Conservation (phyloP, 2,888 invertebrate species). For the Reticulitermes lucifugus region DNA sequence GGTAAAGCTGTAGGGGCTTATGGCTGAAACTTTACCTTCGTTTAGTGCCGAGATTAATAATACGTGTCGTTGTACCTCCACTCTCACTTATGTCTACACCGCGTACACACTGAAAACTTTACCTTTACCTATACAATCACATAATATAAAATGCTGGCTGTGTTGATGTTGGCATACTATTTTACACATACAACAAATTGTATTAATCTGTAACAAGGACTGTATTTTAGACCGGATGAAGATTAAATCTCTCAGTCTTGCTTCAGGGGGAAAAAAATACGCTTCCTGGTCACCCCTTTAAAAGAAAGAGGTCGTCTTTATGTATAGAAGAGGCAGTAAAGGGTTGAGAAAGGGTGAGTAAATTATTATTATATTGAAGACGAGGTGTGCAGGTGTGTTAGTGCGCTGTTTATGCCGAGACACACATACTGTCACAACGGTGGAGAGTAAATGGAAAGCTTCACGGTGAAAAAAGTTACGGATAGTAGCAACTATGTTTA, state of each 20-base stretch:
- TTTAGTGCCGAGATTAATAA: too few species aligned
- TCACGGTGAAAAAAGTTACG: not conserved
- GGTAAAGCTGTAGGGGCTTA: too few species aligned
- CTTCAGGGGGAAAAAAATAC: not conserved
- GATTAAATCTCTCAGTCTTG: not conserved
- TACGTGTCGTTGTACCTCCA: too few species aligned
- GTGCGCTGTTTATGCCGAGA: not conserved
- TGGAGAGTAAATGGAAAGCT: not conserved
- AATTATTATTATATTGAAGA: not conserved
- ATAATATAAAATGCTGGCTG: too few species aligned
- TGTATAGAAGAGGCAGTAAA: not conserved
- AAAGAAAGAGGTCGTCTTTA: not conserved
- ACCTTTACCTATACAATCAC: too few species aligned
- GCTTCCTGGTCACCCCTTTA: conserved; percentile 12
- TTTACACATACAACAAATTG: too few species aligned
- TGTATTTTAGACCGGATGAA: not conserved
- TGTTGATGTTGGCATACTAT: too few species aligned
- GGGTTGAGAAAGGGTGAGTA: not conserved
- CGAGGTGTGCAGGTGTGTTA: conserved; percentile 1
- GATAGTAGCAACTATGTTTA: not conserved
- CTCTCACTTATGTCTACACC: too few species aligned
- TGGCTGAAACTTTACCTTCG: too few species aligned
- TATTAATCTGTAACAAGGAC: not conserved
- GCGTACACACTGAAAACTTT: too few species aligned
- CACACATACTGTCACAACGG: not conserved